A percentile compares a stretch with the other conserved stretches of the same genome.
These are phyloP conservation scores for Zosterops borbonicus DNA, from an alignment of 2,113 vertebrate species.

Conservation along the genomic window DNA sequence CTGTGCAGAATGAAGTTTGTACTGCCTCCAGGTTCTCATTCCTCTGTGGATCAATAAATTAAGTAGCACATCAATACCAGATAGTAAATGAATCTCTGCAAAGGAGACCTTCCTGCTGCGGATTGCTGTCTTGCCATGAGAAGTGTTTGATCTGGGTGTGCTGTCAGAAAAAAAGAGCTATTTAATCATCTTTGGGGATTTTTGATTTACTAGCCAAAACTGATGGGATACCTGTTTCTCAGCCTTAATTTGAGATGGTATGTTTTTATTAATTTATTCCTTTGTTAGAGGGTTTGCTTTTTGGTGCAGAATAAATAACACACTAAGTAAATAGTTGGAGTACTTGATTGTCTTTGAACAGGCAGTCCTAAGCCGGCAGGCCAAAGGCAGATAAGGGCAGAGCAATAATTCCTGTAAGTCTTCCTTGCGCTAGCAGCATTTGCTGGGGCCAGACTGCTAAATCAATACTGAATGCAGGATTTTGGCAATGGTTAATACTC, in stretches of 20 bases:
- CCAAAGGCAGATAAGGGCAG: conserved; percentile 50
- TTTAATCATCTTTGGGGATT: conserved; percentile 61
- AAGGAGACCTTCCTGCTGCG: conserved; percentile 11
- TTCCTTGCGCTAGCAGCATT: conserved; percentile 27
- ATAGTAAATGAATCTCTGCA: conserved; percentile 65
- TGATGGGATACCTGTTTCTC: background rate
- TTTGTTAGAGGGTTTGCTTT: background rate
- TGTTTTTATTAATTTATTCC: conserved; percentile 20
- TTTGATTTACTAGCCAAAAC: conserved; percentile 39
- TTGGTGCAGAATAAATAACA: conserved; percentile 11
- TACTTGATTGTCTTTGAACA: background rate
- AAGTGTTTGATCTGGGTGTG: conserved; percentile 67
- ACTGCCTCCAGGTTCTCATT: conserved; percentile 20
- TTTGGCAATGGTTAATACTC: conserved; percentile 10
- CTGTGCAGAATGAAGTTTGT: conserved; percentile 6
- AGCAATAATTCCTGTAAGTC: conserved; percentile 30
- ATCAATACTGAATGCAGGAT: conserved; percentile 33
- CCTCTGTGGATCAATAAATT: conserved; percentile 66
- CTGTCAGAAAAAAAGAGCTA: conserved; percentile 45
- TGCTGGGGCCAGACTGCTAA: conserved; percentile 36
- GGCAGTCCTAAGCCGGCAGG: background rate
- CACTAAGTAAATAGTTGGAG: conserved; percentile 3
- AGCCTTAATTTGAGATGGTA: background rate
- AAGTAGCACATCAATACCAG: conserved; percentile 63
- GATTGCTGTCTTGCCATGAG: conserved; percentile 43